phyloP scores from a whole-genome alignment of 2,797 vertebrate species.

The Betta splendens region DNA sequence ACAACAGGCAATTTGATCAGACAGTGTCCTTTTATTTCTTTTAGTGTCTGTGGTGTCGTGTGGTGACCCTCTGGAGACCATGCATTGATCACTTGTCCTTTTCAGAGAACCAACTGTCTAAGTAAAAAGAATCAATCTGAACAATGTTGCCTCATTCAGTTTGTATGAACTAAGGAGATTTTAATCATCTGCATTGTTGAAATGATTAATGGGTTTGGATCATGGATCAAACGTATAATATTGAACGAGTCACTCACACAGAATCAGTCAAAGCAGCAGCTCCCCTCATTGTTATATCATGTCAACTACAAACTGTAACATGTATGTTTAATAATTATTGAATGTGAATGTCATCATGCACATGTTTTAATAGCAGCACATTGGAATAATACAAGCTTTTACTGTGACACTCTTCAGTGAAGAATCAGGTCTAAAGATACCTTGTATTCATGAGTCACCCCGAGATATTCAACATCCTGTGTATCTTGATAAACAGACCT shows the following conservation, averaged over 20 bases:
- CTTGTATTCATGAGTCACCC: neutral
- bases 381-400: too few species aligned
- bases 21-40: constrained; percentile 1
- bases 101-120: neutral
- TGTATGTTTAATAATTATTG: too few species aligned
- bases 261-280: neutral
- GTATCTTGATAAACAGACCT: constrained; percentile 21
- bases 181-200: too few species aligned
- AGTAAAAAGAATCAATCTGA: neutral
- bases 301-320: too few species aligned
- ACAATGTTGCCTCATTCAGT: too few species aligned
- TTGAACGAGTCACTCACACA: too few species aligned
- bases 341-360: too few species aligned
- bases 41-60: constrained; percentile 9
- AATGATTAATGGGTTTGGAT: neutral
- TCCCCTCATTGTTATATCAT: too few species aligned
- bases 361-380: too few species aligned
- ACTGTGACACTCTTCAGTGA: too few species aligned
- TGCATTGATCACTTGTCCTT: neutral
- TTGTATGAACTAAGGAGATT: too few species aligned
- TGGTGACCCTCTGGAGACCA: neutral
- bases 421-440: too few species aligned
- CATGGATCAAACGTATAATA: neutral
- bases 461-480: neutral
- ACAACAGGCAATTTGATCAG: constrained; percentile 45